These are phyloP conservation scores for Babyrousa celebensis DNA, from an alignment of 2,797 vertebrate species.

Conservation along the genomic window DNA sequence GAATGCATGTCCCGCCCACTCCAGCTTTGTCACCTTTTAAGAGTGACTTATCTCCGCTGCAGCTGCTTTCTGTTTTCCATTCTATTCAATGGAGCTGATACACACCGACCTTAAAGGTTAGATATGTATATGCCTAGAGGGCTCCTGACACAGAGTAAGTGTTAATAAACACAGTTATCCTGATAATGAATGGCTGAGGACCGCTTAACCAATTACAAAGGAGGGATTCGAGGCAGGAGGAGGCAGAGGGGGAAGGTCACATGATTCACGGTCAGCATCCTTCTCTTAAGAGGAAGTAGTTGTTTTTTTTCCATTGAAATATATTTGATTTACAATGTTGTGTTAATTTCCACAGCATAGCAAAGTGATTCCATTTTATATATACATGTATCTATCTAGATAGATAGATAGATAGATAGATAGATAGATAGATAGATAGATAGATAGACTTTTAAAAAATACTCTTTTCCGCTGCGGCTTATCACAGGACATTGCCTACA, in stretches of 20 bases:
- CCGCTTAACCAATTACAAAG: background rate
- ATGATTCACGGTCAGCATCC: background rate
- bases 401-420: too few species aligned
- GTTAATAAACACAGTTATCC: background rate
- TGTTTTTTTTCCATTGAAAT: too few species aligned
- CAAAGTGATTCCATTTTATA: too few species aligned
- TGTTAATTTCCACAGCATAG: too few species aligned
- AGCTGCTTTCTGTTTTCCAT: background rate
- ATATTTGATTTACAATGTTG: too few species aligned
- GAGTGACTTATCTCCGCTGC: background rate
- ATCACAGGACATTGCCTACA: too few species aligned
- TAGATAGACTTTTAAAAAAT: too few species aligned
- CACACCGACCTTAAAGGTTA: slow-evolving; percentile 25
- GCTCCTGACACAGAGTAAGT: background rate
- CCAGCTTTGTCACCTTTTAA: background rate
- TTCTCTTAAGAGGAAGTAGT: too few species aligned
- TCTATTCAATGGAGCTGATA: background rate
- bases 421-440: too few species aligned
- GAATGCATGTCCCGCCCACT: background rate
- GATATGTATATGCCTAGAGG: slow-evolving; percentile 1
- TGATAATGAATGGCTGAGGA: background rate
- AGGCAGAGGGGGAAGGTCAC: background rate
- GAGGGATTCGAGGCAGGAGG: background rate
- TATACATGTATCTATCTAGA: too few species aligned
- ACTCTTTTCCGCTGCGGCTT: too few species aligned